A percentile compares a stretch with the other conserved stretches of the same genome.
These are phyloP conservation scores for Aptenodytes forsteri DNA, from an alignment of 2,113 vertebrate species.

Conservation along the genomic window DNA sequence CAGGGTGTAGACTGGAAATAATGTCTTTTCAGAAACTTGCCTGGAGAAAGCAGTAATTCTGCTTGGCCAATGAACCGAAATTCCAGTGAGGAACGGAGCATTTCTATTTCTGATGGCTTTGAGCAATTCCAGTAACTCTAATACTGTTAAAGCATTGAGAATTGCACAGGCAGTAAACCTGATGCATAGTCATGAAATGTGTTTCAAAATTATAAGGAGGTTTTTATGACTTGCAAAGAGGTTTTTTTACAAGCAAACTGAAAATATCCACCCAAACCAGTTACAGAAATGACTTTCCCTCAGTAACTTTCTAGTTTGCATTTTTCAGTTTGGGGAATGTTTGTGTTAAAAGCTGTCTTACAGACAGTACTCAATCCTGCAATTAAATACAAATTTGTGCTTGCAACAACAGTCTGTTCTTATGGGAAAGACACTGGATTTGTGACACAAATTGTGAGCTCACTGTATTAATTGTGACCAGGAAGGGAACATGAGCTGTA, in stretches of 20 bases:
- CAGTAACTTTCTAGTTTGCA: neutral
- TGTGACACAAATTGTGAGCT: neutral
- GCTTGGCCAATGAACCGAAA: slow-evolving; percentile 1
- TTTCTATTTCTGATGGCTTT: slow-evolving; percentile 42
- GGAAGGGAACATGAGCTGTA: neutral
- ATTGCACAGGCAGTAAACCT: neutral
- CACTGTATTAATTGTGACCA: neutral
- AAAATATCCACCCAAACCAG: slow-evolving; percentile 28
- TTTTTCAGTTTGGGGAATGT: neutral
- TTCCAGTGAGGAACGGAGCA: neutral
- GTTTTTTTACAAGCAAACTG: neutral
- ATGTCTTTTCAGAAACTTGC: neutral
- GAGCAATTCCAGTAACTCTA: neutral
- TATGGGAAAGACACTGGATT: neutral
- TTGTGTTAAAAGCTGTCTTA: neutral
- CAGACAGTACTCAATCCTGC: neutral
- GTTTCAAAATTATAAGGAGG: slow-evolving; percentile 5
- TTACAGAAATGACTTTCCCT: neutral
- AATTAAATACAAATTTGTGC: neutral
- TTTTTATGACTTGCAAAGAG: slow-evolving; percentile 17
- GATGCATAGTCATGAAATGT: neutral
- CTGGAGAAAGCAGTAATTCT: slow-evolving; percentile 6
- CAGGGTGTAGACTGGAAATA: neutral
- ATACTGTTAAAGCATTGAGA: neutral
- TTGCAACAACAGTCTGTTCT: neutral